Base-by-base conservation (phyloP, 1,140 invertebrate genomes). In the Euglossa dilemma region DNA sequence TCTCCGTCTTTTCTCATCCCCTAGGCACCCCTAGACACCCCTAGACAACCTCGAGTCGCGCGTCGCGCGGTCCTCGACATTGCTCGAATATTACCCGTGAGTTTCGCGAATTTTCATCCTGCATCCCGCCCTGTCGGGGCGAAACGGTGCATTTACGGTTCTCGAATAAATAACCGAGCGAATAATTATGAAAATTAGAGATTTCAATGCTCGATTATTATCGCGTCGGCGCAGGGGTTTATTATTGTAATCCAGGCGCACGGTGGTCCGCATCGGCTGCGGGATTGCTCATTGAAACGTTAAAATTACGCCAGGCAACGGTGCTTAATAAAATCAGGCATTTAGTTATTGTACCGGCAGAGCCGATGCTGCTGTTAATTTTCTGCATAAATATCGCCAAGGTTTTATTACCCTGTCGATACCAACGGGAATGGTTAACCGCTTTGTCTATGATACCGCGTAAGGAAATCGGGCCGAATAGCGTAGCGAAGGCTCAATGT, bases 171-270 rank as follows among this genome's bases (percentile, higher is more conserved):
- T 36, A 36, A 71, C 20, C 45, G 20, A 0, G 72, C 61, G 64
- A 82, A 76, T 82, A 76, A 82, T 82, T 82, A 76, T 76, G 80
- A 76, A 82, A 82, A 82, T 82, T 56, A 76, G 72, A 56, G 80
- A 82, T 82, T 82, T 76, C 73, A 57, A 76, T 76, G 52, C 16
- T 43, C n/a, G 80, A 82, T 82, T 25, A 45, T 82, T 82, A 82
- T 57, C 69, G 28, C 6, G 11, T 4, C 43, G 20, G 52, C 12
- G 11, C 14, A n/a, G 25, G 12, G 71, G 63, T 66, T 82, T 82
- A 82, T 82, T 59, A 82, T 82, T 74, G 80, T 76, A 76, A 82
- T 76, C 80, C 54, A 6, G 5, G 43, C 18, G 20, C 6, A 75
- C 45, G 8, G 63, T 66, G 47, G 66, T 75, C 23, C 52, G 56